Evolutionary conservation across 1,140 invertebrate species (phyloP).

Genomic region (Nebria ingens): DNA sequence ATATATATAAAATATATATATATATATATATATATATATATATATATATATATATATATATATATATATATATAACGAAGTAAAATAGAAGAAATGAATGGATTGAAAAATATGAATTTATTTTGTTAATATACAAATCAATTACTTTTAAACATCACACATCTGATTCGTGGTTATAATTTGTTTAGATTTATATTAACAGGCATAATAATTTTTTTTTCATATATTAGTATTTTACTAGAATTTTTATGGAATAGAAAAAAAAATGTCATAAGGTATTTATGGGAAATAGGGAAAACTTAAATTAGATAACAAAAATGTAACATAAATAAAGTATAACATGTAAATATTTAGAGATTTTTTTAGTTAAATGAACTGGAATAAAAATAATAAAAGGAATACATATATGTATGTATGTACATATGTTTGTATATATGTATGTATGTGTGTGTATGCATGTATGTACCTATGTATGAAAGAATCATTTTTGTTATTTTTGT

Average conservation of each 20-base stretch:
- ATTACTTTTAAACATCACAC: too few species aligned
- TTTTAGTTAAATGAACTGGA: background rate
- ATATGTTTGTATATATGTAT: background rate
- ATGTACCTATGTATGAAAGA: background rate
- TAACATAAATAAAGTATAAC: background rate
- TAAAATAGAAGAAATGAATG: background rate
- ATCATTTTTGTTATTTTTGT: too few species aligned
- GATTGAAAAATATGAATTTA: background rate
- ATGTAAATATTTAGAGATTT: background rate
- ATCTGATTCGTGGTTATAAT: too few species aligned
- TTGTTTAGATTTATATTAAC: too few species aligned
- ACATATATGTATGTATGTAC: background rate
- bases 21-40: slow-evolving; percentile 1
- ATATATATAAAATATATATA: background rate
- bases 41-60: background rate
- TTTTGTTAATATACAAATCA: too few species aligned
- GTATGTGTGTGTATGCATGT: slow-evolving; percentile 1
- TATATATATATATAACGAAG: background rate
- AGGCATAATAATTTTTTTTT: background rate
- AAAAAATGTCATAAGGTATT: background rate
- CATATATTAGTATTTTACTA: background rate
- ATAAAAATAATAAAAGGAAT: background rate
- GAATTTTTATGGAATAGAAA: background rate
- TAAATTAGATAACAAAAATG: background rate
- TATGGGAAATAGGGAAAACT: background rate